A percentile compares a stretch with the other conserved stretches of the same genome.
These are phyloP conservation scores for Corticium candelabrum DNA, from an alignment of 37 sponge, comb jelly and placozoan genomes.

Conservation along the genomic window DNA sequence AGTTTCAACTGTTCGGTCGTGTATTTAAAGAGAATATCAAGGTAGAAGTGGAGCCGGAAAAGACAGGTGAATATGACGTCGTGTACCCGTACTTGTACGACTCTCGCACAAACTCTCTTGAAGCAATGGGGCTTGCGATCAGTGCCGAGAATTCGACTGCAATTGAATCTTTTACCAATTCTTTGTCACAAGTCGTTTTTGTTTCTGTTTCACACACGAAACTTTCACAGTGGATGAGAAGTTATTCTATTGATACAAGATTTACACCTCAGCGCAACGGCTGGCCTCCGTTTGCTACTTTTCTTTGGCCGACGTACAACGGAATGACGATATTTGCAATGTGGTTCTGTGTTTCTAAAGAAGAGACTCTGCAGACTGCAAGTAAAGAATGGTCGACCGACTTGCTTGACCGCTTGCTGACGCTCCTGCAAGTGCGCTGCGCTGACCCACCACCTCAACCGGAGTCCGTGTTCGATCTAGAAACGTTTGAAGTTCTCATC, in stretches of 20 bases:
- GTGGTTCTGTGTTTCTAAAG: not conserved
- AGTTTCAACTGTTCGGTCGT: not conserved
- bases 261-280: not conserved
- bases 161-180: not conserved
- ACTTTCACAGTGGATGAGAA: not conserved
- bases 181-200: not conserved
- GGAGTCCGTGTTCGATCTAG: not conserved
- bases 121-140: not conserved
- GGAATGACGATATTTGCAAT: not conserved
- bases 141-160: not conserved
- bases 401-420: not conserved
- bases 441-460: not conserved
- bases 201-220: not conserved
- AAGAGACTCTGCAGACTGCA: not conserved
- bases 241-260: not conserved
- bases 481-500: not conserved
- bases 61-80: too few species aligned
- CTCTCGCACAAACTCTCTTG: not conserved
- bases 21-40: not conserved
- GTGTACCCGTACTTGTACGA: not conserved
- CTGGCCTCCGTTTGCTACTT: not conserved
- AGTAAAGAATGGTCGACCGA: not conserved
- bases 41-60: not conserved
- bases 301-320: not conserved
- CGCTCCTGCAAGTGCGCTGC: not conserved